Conservation (phyloP, 2,888 invertebrate species). For the Diogma glabrata region DNA sequence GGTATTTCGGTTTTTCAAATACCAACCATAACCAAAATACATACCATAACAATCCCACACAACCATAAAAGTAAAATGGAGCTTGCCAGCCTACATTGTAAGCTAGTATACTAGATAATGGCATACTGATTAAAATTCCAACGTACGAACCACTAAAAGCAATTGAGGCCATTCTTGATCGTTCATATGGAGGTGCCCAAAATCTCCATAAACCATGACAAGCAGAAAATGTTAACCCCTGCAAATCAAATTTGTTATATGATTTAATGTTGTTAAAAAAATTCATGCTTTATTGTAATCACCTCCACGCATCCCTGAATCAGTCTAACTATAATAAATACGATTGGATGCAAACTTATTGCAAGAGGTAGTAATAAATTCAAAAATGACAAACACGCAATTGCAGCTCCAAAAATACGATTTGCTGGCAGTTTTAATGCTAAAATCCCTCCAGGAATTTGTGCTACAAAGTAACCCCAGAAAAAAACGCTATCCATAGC, state of each 20-base stretch:
- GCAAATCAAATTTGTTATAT: too few relatives aligned
- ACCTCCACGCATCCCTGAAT: constrained; percentile 93
- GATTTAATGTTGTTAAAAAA: neutral
- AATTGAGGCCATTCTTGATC: constrained; percentile 90
- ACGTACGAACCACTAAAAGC: constrained; percentile 99
- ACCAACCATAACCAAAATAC: constrained; percentile 79
- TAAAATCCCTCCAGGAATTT: constrained; percentile 95
- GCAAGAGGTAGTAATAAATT: constrained; percentile 92
- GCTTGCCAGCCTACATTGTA: constrained; percentile 81
- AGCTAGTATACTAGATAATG: constrained; percentile 88
- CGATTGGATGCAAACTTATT: constrained; percentile 61
- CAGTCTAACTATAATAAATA: constrained; percentile 81
- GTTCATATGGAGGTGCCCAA: constrained; percentile 98
- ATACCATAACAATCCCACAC: constrained; percentile 74
- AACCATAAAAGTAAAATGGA: constrained; percentile 94
- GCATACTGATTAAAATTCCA: constrained; percentile 85
- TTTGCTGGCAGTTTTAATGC: constrained; percentile 97
- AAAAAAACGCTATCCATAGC: constrained; percentile 95
- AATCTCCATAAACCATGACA: constrained; percentile 99
- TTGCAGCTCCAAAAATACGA: constrained; percentile 91
- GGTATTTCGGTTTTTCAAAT: constrained; percentile 88
- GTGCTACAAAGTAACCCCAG: constrained; percentile 95
- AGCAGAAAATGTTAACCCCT: constrained; percentile 99
- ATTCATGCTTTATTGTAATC: constrained; percentile 24
- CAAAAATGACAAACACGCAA: constrained; percentile 80